Percentiles rank a stretch among this genome's conserved stretches.
Evolutionary conservation across 2,797 vertebrate species (phyloP).

Genomic region (Ctenopoma kingsleyae): DNA sequence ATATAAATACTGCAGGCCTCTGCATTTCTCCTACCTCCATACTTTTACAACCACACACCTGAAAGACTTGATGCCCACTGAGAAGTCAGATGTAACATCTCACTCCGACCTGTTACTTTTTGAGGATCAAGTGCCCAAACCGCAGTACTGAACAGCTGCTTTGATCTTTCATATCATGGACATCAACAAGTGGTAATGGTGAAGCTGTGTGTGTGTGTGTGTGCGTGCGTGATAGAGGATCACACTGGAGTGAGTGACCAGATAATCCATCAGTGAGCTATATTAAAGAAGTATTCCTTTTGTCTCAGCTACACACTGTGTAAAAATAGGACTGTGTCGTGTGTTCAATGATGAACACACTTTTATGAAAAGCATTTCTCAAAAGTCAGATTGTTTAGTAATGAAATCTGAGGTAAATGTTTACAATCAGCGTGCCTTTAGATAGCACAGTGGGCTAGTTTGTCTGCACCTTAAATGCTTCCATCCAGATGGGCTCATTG

Average conservation of each 20-base stretch:
- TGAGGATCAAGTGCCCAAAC: conserved; percentile 77
- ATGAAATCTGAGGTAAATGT: conserved; percentile 19
- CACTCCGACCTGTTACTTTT: conserved; percentile 72
- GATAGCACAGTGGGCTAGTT: conserved; percentile 6
- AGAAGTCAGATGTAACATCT: conserved; percentile 59
- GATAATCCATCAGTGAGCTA: conserved; percentile 39
- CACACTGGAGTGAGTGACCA: conserved; percentile 31
- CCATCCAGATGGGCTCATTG: conserved; percentile 16
- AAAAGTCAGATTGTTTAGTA: conserved; percentile 4
- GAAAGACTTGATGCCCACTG: conserved; percentile 66
- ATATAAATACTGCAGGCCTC: conserved; percentile 63
- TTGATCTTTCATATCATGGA: conserved; percentile 83
- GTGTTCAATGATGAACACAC: neutral
- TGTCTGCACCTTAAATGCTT: conserved; percentile 24
- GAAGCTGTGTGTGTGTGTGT: conserved; percentile 24
- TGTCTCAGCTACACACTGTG: conserved; percentile 18
- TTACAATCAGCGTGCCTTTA: conserved; percentile 13
- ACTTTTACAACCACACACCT: conserved; percentile 67
- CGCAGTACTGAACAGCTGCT: conserved; percentile 80
- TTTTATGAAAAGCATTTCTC: conserved; percentile 22
- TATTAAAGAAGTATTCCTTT: conserved; percentile 18
- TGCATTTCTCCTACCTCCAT: conserved; percentile 42
- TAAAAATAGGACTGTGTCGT: conserved; percentile 1
- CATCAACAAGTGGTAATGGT: conserved; percentile 74
- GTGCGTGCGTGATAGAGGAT: conserved; percentile 11